phyloP scores from a whole-genome alignment of 2,888 invertebrate species.

The Eupithecia centaureata region DNA sequence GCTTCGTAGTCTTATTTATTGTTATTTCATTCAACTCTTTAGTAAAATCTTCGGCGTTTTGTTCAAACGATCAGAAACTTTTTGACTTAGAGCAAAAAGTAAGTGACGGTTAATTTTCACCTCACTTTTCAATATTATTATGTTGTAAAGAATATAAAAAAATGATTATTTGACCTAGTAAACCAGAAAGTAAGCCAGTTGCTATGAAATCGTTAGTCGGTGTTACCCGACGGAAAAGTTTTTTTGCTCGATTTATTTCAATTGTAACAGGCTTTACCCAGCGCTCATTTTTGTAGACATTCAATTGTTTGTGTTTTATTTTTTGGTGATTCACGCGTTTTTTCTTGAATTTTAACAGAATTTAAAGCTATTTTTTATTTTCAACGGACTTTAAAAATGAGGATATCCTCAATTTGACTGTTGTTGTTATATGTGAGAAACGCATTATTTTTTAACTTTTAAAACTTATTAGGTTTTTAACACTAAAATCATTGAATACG shows the following conservation, averaged over 20 bases:
- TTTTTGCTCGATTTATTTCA: constrained; percentile 61
- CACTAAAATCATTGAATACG: too few relatives aligned
- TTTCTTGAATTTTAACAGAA: neutral
- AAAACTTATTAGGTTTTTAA: too few relatives aligned
- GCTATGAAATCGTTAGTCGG: constrained; percentile 53
- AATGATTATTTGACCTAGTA: constrained; percentile 74
- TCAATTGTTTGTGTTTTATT: constrained; percentile 12
- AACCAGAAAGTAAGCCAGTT: constrained; percentile 62
- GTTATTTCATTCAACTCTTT: constrained; percentile 31
- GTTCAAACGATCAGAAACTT: neutral
- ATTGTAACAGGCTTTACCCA: constrained; percentile 49
- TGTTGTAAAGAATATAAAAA: constrained; percentile 62
- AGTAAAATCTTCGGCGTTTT: neutral
- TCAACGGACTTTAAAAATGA: neutral
- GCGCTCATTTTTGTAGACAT: constrained; percentile 34
- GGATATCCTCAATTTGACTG: too few relatives aligned
- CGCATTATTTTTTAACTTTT: too few relatives aligned
- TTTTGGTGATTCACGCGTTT: neutral
- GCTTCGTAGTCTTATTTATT: constrained; percentile 39
- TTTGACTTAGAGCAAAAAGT: constrained; percentile 43
- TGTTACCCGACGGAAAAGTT: constrained; percentile 59
- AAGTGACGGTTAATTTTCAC: constrained; percentile 69
- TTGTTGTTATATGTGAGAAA: too few relatives aligned
- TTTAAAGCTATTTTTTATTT: neutral
- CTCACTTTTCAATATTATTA: constrained; percentile 64